Evolutionary conservation across 2,113 vertebrate genomes (phyloP).

Genomic region (Notothenia rossii): DNA sequence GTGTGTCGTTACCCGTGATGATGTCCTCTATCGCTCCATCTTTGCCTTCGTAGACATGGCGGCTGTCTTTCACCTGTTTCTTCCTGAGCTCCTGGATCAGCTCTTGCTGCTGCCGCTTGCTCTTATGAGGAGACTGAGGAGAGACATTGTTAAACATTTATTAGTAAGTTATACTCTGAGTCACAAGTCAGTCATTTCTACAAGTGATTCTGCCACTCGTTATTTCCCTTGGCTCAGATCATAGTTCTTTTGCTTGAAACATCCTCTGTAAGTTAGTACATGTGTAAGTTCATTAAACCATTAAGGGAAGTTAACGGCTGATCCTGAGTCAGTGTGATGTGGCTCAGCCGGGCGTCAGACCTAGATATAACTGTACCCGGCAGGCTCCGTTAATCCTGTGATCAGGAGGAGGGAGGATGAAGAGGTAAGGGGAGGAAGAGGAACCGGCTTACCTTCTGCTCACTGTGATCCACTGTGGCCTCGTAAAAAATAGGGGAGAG

Average conservation of each 20-base stretch:
- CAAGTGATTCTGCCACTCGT: neutral
- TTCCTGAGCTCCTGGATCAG: conserved; percentile 92
- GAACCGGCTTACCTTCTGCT: conserved; percentile 34
- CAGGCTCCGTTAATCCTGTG: conserved; percentile 54
- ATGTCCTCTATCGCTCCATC: conserved; percentile 98
- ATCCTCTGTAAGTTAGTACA: neutral
- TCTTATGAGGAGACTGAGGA: conserved; percentile 86
- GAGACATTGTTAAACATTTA: neutral
- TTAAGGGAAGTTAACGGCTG: conserved; percentile 19
- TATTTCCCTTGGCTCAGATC: neutral
- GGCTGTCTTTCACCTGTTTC: conserved; percentile 96
- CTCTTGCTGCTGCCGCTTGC: conserved; percentile 94
- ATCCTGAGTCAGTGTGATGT: conserved; percentile 50
- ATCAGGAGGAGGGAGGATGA: conserved; percentile 40
- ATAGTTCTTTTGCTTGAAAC: neutral
- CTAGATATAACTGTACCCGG: conserved; percentile 43
- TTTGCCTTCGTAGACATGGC: conserved; percentile 96
- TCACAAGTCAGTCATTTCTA: neutral
- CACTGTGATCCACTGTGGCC: conserved; percentile 9
- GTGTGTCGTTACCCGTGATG: conserved; percentile 89
- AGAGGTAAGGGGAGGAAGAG: conserved; percentile 21
- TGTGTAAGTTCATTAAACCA: conserved; percentile 40
- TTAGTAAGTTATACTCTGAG: neutral
- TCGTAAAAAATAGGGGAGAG: neutral
- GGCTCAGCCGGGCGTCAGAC: conserved; percentile 50